phyloP scores from a whole-genome alignment of 2,113 vertebrate genomes.

The Scartelaos histophorus region DNA sequence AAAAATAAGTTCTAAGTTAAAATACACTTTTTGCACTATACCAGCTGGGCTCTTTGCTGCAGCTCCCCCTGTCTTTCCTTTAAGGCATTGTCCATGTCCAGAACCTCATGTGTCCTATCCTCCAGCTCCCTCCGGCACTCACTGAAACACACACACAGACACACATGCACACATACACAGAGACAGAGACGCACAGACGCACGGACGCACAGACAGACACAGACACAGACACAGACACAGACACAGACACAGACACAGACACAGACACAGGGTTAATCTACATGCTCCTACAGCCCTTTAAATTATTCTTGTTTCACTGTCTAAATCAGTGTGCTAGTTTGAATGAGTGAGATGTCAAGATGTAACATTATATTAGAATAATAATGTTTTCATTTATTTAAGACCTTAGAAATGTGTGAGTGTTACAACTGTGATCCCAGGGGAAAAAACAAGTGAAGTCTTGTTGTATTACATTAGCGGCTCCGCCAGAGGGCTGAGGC shows the following conservation, averaged over 20 bases:
- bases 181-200: no score
- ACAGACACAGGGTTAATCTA: neutral
- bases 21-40: conserved; percentile 50
- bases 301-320: neutral
- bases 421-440: neutral
- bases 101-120: conserved; percentile 86
- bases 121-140: conserved; percentile 87
- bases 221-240: neutral
- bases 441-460: neutral
- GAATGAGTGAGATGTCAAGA: no score
- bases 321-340: neutral
- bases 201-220: no score
- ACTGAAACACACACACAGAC: conserved; percentile 64
- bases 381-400: neutral
- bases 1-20: neutral
- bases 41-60: conserved; percentile 91
- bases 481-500: neutral
- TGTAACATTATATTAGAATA: neutral
- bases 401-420: neutral
- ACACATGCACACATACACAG: neutral
- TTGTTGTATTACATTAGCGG: neutral
- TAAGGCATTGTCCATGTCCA: conserved; percentile 86
- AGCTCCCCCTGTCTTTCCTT: conserved; percentile 94
- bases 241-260: neutral
- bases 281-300: neutral